Conservation (phyloP, 2,888 invertebrate genomes). For the Epicampocera succincta region DNA sequence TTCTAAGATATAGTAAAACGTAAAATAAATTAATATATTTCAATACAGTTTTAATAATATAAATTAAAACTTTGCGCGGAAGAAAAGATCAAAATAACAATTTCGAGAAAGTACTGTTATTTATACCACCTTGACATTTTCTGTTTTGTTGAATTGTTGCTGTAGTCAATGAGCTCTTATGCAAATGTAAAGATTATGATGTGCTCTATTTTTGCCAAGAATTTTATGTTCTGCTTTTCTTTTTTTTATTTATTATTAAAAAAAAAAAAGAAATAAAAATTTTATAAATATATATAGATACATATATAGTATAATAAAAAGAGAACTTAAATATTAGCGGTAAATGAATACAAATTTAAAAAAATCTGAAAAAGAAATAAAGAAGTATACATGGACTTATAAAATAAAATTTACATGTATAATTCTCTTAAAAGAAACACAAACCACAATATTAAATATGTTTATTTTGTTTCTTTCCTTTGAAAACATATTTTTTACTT, state of each 20-base stretch:
- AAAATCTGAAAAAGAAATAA: slow-evolving; percentile 40
- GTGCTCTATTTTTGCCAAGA: no score
- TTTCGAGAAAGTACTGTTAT: no score
- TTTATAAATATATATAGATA: slow-evolving; percentile 58
- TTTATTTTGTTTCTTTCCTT: not conserved
- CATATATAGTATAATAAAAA: slow-evolving; percentile 60
- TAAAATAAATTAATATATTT: no score
- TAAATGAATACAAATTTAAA: slow-evolving; percentile 63
- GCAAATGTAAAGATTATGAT: no score
- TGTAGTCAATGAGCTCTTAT: no score
- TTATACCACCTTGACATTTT: no score
- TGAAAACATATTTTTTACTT: slow-evolving; percentile 66
- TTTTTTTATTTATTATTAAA: slow-evolving; percentile 55
- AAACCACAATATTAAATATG: slow-evolving; percentile 35
- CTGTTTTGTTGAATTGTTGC: no score
- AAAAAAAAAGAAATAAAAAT: slow-evolving; percentile 35
- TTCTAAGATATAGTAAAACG: no score
- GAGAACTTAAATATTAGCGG: slow-evolving; percentile 67
- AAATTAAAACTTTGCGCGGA: no score
- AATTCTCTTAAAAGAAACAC: slow-evolving; percentile 57
- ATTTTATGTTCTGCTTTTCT: slow-evolving; percentile 47
- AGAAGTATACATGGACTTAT: slow-evolving; percentile 44
- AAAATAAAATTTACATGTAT: slow-evolving; percentile 39
- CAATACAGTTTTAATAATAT: no score
- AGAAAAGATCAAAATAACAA: no score